phyloP scores from a whole-genome alignment of 2,113 vertebrate species.

The Ptilorrhoa leucosticta region DNA sequence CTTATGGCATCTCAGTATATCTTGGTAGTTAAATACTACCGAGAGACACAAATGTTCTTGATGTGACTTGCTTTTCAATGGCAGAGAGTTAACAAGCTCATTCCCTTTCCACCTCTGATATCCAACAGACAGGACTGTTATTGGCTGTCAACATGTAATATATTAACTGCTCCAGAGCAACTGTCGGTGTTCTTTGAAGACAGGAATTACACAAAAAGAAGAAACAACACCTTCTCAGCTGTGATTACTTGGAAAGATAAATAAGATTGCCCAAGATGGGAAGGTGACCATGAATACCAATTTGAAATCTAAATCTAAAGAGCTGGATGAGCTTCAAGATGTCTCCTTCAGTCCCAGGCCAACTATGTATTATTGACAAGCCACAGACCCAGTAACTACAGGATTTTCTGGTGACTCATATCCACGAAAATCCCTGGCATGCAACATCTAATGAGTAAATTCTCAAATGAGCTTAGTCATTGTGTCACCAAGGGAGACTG shows the following conservation, averaged over 20 bases:
- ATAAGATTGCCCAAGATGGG: not conserved
- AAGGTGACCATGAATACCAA: not conserved
- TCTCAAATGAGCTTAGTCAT: not conserved
- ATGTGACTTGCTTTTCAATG: not conserved
- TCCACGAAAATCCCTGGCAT: not conserved
- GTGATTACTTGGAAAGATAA: not conserved
- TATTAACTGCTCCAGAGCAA: not conserved
- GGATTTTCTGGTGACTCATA: not conserved
- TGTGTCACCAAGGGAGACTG: not conserved
- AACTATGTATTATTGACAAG: not conserved
- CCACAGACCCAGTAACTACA: not conserved
- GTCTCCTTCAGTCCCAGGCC: not conserved
- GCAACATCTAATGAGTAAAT: not conserved
- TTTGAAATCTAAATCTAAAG: not conserved
- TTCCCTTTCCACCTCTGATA: not conserved
- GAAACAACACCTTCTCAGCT: not conserved
- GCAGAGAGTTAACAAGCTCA: not conserved
- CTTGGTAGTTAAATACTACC: not conserved
- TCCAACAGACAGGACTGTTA: not conserved
- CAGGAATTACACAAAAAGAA: not conserved
- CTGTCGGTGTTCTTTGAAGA: not conserved
- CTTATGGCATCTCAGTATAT: too few relatives aligned
- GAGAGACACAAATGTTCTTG: not conserved
- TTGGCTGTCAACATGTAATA: not conserved
- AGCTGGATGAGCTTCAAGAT: not conserved